Evolutionary conservation across 2,888 invertebrate species (phyloP).

Genomic region (Thymelicus lineola): DNA sequence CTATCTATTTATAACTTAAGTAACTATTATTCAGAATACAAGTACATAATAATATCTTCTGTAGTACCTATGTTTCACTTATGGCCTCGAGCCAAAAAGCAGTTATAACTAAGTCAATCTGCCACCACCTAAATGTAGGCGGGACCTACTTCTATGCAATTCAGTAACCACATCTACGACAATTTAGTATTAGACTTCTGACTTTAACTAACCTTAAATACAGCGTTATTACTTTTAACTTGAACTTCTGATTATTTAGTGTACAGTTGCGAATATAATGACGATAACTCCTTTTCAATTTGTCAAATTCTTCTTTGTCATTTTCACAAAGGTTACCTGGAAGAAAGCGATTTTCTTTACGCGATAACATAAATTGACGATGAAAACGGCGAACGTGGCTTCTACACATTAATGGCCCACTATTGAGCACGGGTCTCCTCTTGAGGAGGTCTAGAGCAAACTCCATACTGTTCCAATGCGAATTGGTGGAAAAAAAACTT

Average conservation of each 20-base stretch:
- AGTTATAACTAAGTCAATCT: slow-evolving; percentile 21
- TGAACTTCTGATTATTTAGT: background rate
- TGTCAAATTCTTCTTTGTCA: too few relatives aligned
- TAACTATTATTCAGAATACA: background rate
- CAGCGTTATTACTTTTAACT: slow-evolving; percentile 3
- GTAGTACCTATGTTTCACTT: slow-evolving; percentile 5
- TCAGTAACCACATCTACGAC: slow-evolving; percentile 15
- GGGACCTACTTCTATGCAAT: slow-evolving; percentile 11
- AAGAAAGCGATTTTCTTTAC: too few relatives aligned
- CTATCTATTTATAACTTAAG: background rate
- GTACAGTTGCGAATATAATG: background rate
- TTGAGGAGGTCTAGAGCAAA: too few relatives aligned
- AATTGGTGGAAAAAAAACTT: too few relatives aligned
- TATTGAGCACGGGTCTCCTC: too few relatives aligned
- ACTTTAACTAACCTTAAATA: slow-evolving; percentile 9
- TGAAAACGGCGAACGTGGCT: too few relatives aligned
- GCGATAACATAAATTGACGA: too few relatives aligned
- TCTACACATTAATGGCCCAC: too few relatives aligned
- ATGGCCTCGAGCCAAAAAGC: slow-evolving; percentile 28
- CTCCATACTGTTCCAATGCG: too few relatives aligned
- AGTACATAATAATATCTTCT: slow-evolving; percentile 2
- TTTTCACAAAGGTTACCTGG: too few relatives aligned
- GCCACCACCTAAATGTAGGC: slow-evolving; percentile 14
- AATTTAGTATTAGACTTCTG: slow-evolving; percentile 14
- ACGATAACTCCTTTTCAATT: too few relatives aligned